These are phyloP conservation scores for Sussaba pulchella DNA, from an alignment of 2,888 invertebrate genomes.

Conservation along the genomic window DNA sequence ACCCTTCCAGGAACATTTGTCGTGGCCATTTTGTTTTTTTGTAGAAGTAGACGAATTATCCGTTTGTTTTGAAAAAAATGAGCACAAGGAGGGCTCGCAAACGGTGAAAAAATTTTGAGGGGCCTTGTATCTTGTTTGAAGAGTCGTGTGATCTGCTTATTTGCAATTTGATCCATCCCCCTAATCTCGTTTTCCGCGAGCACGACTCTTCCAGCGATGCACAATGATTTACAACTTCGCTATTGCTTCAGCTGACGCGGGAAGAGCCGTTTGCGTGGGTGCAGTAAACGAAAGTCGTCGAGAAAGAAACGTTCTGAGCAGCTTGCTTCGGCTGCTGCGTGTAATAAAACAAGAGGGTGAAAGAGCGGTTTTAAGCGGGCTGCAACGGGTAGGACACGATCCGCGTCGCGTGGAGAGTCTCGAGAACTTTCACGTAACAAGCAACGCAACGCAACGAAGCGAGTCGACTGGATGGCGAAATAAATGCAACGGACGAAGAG, in stretches of 20 bases:
- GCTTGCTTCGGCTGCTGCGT: conserved; percentile 2
- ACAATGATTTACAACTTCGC: conserved; percentile 51
- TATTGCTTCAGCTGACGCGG: conserved; percentile 38
- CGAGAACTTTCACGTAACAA: conserved; percentile 60
- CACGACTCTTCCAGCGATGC: conserved; percentile 11
- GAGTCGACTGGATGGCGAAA: neutral
- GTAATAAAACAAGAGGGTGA: conserved; percentile 34
- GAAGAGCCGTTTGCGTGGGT: conserved; percentile 21
- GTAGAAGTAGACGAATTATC: too few species aligned
- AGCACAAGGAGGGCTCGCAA: too few species aligned
- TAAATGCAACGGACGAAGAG: too few species aligned
- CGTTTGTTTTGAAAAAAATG: too few species aligned
- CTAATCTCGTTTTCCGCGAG: conserved; percentile 6
- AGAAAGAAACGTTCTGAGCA: conserved; percentile 10
- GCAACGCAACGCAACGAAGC: conserved; percentile 1
- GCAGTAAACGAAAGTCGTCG: conserved; percentile 41
- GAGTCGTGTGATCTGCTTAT: too few species aligned
- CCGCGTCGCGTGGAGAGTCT: conserved; percentile 44
- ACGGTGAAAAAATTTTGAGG: too few species aligned
- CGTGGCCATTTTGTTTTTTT: too few species aligned
- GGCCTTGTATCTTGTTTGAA: too few species aligned
- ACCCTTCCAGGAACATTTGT: too few species aligned
- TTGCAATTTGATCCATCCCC: conserved; percentile 38
- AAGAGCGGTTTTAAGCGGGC: neutral
- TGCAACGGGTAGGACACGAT: conserved; percentile 23